These are phyloP conservation scores for Julus scanicus DNA, from an alignment of 2,888 invertebrate species.

Conservation along the genomic window DNA sequence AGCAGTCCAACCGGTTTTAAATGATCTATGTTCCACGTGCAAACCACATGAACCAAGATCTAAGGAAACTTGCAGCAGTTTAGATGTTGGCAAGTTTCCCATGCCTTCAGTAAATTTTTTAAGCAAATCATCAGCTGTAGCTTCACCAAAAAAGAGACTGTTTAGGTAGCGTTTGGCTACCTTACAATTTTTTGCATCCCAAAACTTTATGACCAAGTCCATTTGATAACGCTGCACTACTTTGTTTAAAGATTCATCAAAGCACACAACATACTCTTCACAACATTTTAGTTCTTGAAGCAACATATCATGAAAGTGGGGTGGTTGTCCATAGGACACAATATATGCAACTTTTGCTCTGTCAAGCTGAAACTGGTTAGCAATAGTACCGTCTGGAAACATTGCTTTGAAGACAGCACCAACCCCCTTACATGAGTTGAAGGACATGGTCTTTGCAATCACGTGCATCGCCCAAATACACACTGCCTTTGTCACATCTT, in stretches of 20 bases:
- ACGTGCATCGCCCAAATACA: constrained; percentile 59
- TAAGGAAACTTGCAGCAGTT: constrained; percentile 56
- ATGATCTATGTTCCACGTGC: constrained; percentile 62
- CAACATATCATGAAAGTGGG: constrained; percentile 58
- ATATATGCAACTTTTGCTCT: constrained; percentile 56
- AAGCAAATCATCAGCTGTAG: constrained; percentile 60
- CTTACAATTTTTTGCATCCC: constrained; percentile 59
- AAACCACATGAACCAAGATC: constrained; percentile 63
- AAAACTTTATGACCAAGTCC: constrained; percentile 61
- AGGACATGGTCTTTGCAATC: constrained; percentile 57
- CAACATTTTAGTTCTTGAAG: constrained; percentile 49
- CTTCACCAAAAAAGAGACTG: constrained; percentile 60
- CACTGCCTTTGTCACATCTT: constrained; percentile 59
- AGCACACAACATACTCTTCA: constrained; percentile 58
- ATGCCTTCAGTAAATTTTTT: constrained; percentile 53
- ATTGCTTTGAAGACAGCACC: constrained; percentile 58
- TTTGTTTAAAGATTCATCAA: constrained; percentile 60
- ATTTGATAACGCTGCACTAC: constrained; percentile 60
- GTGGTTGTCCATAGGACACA: constrained; percentile 58
- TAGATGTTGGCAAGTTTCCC: background rate
- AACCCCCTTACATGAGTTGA: constrained; percentile 56
- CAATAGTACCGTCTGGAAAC: constrained; percentile 59
- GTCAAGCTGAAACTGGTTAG: constrained; percentile 49
- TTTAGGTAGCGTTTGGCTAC: constrained; percentile 61
- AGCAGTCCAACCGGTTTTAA: constrained; percentile 61